A percentile compares a stretch with the other conserved stretches of the same genome.
Evolutionary conservation across 2,113 vertebrate species (phyloP).

Genomic region (Maccullochella peelii): DNA sequence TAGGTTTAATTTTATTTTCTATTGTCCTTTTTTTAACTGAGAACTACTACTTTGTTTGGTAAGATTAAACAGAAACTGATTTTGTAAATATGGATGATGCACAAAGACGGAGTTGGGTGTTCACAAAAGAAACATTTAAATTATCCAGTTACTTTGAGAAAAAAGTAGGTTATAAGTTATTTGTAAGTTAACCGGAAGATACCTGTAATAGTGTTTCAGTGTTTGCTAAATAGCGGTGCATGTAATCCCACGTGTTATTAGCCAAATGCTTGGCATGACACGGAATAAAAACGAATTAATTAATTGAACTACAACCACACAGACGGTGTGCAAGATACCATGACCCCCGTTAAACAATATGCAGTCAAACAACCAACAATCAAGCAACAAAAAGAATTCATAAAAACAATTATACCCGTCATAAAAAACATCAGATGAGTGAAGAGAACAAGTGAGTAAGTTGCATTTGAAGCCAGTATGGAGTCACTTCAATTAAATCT

Average conservation of each 20-base stretch:
- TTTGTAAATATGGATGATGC: not conserved
- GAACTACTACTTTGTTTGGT: not conserved
- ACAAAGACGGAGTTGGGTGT: no score
- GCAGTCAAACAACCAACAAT: not conserved
- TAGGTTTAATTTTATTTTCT: not conserved
- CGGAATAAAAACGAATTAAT: not conserved
- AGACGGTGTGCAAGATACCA: not conserved
- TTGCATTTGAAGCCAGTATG: not conserved
- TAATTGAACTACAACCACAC: not conserved
- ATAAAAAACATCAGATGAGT: not conserved
- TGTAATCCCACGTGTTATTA: not conserved
- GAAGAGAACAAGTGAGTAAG: not conserved
- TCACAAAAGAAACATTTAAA: no score
- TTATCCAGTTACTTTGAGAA: no score
- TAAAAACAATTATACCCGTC: not conserved
- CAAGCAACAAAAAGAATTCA: not conserved
- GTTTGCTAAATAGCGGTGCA: not conserved
- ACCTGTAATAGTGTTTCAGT: not conserved
- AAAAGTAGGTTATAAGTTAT: no score
- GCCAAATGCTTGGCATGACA: not conserved
- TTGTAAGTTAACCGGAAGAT: not conserved
- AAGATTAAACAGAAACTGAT: not conserved
- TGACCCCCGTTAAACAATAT: not conserved
- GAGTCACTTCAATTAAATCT: not conserved
- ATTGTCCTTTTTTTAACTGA: not conserved